Conservation (phyloP, 2,797 vertebrate genomes). For the Serranus cabrilla region DNA sequence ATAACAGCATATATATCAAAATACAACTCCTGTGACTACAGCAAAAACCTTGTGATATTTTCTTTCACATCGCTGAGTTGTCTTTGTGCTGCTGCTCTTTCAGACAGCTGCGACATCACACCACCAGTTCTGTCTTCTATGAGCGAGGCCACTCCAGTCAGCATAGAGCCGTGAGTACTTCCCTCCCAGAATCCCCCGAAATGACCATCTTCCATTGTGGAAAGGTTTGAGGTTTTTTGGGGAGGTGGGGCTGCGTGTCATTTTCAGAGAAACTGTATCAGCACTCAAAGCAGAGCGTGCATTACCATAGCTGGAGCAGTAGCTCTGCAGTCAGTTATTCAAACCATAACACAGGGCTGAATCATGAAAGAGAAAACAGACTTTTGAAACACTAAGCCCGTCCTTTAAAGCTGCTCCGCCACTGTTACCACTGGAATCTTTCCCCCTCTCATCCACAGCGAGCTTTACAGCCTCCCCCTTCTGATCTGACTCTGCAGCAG, state of each 20-base stretch:
- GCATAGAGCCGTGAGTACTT: constrained; percentile 97
- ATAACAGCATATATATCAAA: neutral
- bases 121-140: constrained; percentile 94
- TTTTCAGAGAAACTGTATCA: constrained; percentile 28
- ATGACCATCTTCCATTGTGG: constrained; percentile 1
- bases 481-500: constrained; percentile 26
- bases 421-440: no score
- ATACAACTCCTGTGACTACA: neutral
- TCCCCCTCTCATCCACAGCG: constrained; percentile 31
- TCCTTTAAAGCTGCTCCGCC: constrained; percentile 3
- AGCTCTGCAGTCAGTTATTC: constrained; percentile 52
- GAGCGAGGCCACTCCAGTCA: constrained; percentile 95
- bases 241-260: neutral
- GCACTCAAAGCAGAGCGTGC: constrained; percentile 8
- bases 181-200: neutral
- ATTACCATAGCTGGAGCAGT: constrained; percentile 25
- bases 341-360: constrained; percentile 45
- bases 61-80: constrained; percentile 24
- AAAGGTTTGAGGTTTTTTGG: constrained; percentile 13
- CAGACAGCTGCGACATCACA: constrained; percentile 96
- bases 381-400: constrained; percentile 53
- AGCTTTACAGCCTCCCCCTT: constrained; percentile 15
- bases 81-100: constrained; percentile 27
- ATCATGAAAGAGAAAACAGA: constrained; percentile 34
- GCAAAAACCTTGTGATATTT: neutral